Base-by-base conservation (phyloP, 2,797 vertebrate species). In the Agapornis canus region DNA sequence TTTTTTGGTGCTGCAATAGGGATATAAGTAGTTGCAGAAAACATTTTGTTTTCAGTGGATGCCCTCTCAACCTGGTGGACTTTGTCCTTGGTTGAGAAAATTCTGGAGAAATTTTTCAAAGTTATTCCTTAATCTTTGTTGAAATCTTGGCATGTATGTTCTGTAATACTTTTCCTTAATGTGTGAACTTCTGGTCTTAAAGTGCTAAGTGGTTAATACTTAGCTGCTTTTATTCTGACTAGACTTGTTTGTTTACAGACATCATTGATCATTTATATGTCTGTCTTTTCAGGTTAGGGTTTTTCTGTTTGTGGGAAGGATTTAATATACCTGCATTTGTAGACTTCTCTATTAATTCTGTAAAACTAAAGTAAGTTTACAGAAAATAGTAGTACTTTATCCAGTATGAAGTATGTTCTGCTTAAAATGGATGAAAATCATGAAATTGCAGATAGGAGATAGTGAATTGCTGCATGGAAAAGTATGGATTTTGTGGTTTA, bases 21-120 rank as follows among this genome's bases (percentile, higher is more conserved):
- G 42, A 82, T 69, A 29, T 32, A 75, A 18, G 71, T 75, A 52
- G 18, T 20, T 29, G 42, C 37, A 56, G 45, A 57, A 87, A 82
- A 54, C 8, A 15, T 45, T 42, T 56, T n/a, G 5, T 5, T 69
- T 20, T 76, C 56, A 63, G 13, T 84, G 35, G 14, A 32, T 1
- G 0, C 11, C 18, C 26, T 71, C 1, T 2, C 63, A 63, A 60
- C 10, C 3, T n/a, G 64, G 12, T 31, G 40, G 57, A 37, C n/a
- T 61, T 65, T 49, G 23, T 69, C 8, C 31, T 64, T 60, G 18
- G 11, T 48, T 90, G 63, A 84, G 45, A 75, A 93, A 63, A 42
- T 66, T 61, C 27, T 51, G 23, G 42, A 40, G 19, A 63, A 47
- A 10, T 10, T 65, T 73, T 86, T 70, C 29, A 59, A 26, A 45